Evolutionary conservation across 2,888 invertebrate species (phyloP).

Genomic region (Phania funesta): DNA sequence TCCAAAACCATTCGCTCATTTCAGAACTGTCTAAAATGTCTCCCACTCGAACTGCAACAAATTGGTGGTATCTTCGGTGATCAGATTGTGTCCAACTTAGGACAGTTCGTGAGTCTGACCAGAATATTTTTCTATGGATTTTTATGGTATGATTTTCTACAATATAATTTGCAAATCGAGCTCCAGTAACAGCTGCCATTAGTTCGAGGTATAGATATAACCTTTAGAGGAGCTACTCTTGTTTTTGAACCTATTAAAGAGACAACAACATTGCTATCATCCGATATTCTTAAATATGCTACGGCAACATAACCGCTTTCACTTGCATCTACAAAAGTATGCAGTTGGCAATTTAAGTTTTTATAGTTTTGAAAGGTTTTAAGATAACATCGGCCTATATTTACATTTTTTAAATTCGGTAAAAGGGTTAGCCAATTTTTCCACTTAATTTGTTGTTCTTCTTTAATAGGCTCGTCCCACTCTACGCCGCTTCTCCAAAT

Average conservation of each 20-base stretch:
- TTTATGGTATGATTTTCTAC: not conserved
- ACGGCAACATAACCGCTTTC: not conserved
- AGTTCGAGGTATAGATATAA: not conserved
- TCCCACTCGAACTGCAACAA: not conserved
- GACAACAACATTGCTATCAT: not conserved
- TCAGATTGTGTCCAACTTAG: not conserved
- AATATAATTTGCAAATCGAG: not conserved
- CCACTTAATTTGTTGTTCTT: conserved; percentile 57
- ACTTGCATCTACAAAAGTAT: not conserved
- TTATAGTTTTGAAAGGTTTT: not conserved
- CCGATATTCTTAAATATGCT: not conserved
- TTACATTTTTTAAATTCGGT: conserved; percentile 50
- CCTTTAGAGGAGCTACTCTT: not conserved
- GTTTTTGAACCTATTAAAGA: not conserved
- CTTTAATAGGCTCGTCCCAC: conserved; percentile 36
- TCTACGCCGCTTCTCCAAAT: no score
- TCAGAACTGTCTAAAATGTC: not conserved
- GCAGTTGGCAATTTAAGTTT: not conserved
- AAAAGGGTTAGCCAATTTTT: conserved; percentile 62
- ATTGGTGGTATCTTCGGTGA: not conserved
- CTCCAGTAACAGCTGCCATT: not conserved
- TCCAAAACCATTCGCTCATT: not conserved
- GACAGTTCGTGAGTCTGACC: not conserved
- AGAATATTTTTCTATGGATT: not conserved
- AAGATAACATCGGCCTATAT: conserved; percentile 44